These are phyloP conservation scores for Euphonia xanthogaster DNA, from an alignment of 2,797 vertebrate genomes.

Conservation along the genomic window DNA sequence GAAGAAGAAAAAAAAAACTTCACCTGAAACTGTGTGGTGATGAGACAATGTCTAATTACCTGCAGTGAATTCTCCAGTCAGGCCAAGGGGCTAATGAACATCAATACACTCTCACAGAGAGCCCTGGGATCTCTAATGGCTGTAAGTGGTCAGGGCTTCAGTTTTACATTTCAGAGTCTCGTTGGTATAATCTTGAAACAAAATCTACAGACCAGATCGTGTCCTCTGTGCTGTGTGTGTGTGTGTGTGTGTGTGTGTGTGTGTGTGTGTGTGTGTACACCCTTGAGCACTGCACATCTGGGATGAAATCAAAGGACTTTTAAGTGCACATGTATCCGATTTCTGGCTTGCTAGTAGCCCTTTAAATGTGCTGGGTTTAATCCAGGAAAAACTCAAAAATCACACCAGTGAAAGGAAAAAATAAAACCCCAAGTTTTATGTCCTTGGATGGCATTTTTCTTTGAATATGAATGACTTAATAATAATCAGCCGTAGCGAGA, in stretches of 20 bases:
- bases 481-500: neutral
- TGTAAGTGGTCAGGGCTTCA: conserved; percentile 18
- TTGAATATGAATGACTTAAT: conserved; percentile 33
- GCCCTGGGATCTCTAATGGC: conserved; percentile 53
- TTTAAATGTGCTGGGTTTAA: conserved; percentile 34
- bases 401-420: conserved; percentile 22
- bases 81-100: conserved; percentile 40
- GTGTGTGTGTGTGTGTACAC: neutral
- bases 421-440: neutral
- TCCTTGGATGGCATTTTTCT: conserved; percentile 52
- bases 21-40: neutral
- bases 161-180: conserved; percentile 45
- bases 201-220: neutral
- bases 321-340: neutral
- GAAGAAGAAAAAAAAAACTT: neutral
- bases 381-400: conserved; percentile 58
- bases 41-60: conserved; percentile 28
- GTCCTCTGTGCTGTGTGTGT: neutral
- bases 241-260: neutral
- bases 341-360: conserved; percentile 30
- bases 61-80: conserved; percentile 11
- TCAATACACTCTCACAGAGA: conserved; percentile 24
- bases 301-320: conserved; percentile 47
- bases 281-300: conserved; percentile 47
- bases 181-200: conserved; percentile 51